A percentile compares a stretch with the other conserved stretches of the same genome.
These are phyloP conservation scores for Acrobasis suavella DNA, from an alignment of 2,888 invertebrate genomes.

Conservation along the genomic window DNA sequence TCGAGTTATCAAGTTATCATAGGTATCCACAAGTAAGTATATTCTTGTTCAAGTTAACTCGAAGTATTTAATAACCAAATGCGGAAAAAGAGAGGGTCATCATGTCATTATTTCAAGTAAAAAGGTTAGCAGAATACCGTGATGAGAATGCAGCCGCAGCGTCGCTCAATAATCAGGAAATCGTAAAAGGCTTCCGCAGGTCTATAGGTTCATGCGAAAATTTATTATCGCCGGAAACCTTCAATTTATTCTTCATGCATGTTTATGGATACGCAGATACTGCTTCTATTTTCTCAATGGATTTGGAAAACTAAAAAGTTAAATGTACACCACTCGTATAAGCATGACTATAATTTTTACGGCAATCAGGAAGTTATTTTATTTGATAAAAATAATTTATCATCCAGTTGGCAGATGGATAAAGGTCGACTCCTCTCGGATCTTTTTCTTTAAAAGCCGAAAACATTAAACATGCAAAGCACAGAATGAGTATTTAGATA, in stretches of 20 bases:
- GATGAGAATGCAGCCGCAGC: background rate
- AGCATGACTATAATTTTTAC: too few species aligned
- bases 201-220: slow-evolving; percentile 1
- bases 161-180: background rate
- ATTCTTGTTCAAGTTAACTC: too few species aligned
- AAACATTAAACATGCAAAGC: background rate
- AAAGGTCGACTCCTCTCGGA: too few species aligned
- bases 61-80: background rate
- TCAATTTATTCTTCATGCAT: background rate
- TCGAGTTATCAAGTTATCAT: too few species aligned
- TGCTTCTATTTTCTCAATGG: too few species aligned
- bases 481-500: background rate
- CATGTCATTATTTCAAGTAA: background rate
- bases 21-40: too few species aligned
- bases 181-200: background rate
- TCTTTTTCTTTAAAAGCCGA: background rate
- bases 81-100: background rate
- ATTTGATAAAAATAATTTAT: too few species aligned
- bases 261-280: too few species aligned
- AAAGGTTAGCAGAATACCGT: background rate
- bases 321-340: too few species aligned
- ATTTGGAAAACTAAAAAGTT: too few species aligned
- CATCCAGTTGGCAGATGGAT: too few species aligned
- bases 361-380: too few species aligned
- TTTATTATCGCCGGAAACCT: background rate